Base-by-base conservation (phyloP, 1,140 invertebrate genomes). In the Penaeus chinensis region DNA sequence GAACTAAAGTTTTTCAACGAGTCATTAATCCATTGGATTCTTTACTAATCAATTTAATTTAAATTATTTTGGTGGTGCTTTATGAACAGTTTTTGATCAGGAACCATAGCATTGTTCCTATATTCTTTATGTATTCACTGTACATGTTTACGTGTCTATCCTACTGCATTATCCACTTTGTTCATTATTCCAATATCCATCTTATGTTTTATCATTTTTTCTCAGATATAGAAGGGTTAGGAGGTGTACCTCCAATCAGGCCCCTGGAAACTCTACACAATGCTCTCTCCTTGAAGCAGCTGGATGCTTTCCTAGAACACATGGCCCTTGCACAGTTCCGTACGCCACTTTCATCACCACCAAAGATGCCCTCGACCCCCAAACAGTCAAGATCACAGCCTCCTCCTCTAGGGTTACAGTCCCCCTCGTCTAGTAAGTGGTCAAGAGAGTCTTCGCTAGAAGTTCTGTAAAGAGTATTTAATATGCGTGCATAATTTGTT, bases 231-330 rank as follows among this genome's bases (percentile, higher is more conserved):
- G 96, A 96, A 92, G 96, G 96, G 63, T 96, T 96, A 92, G 96
- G 96, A 47, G 96, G 97, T 90, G 97, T 99, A 74, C 98, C 98
- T 63, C 95, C 97, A 0, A 98, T 99, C 90, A 94, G 97, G 76
- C 97, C 98, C 1, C 92, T 99, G 91, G 98, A 99, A 93, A 99
- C 98, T 5, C 93, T 99, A 62, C 98, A 99, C 93, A 99, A 99
- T 93, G 96, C 97, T 54, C 92, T 99, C 87, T 99, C 97, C 47
- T 93, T 99, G 89, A 94, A 95, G 65, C 97, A 99, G 92, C 92
- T 99, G 89, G 97, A 98, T 91, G 93, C 93, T 10, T 99, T 98
- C 92, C 92, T 99, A 90, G 96, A 96, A 90, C 94, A 95, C 90
- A 96, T 97, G 94, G 96, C 96, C 0, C 93, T 94, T 42, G 94